Base-by-base conservation (phyloP, 1,140 invertebrate genomes). In the Calosoma granatense region DNA sequence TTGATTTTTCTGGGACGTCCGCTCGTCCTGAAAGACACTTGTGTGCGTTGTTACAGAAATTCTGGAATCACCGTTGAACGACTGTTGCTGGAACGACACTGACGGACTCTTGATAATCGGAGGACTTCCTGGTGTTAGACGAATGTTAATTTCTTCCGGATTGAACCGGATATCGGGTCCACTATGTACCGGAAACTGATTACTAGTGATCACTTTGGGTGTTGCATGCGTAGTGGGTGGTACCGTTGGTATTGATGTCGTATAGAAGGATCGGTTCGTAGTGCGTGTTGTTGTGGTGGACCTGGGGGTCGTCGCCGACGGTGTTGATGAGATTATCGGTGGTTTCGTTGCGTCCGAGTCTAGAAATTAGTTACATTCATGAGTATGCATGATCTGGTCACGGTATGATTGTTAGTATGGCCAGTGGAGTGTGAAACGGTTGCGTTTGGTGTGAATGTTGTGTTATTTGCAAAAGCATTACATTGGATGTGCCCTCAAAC, bases 61-160 rank as follows among this genome's bases (percentile, higher is more conserved):
- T 14, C 56, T 60, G 52, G 65, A 61, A 51, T 68, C 63, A 23
- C 54, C 56, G 63, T 59, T 67, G 56, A 58, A 66, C 56, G 59
- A 47, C 23, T 64, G 63, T 20, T 62, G 62, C 51, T 64, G 65
- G 54, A 56, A 70, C 2, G 64, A 62, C 17, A 65, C 56, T 14
- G 65, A 63, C 51, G 64, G 66, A 1, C 62, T 66, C 59, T 64
- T 61, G 55, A 66, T 65, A 47, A 63, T 64, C 6, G 68, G 64
- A 9, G 66, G 65, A 0, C 66, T 61, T 3, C 61, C 60, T 6
- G 65, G 63, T 59, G 68, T 66, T 23, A 72, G 59, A 60, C 63
- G 66, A 17, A 71, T 64, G 55, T 71, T 72, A 36, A 70, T 70
- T 53, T 70, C 67, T 58, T 67, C 66, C 0, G 70, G 70, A 57